Conservation (phyloP, 2,113 vertebrate species). For the Heterocephalus glaber region DNA sequence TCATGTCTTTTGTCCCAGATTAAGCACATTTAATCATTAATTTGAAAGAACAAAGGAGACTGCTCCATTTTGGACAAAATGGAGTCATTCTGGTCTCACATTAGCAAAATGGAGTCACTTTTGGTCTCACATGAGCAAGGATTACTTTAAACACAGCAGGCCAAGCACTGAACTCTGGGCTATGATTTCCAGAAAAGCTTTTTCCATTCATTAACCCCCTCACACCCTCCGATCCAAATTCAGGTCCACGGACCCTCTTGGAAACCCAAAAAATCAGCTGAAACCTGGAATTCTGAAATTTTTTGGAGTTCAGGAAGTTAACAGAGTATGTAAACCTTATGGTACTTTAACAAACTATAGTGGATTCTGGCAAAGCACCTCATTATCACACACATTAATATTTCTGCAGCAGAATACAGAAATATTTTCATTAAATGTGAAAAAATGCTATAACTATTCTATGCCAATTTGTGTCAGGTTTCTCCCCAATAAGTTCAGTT, state of each 20-base stretch:
- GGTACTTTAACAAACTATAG: neutral
- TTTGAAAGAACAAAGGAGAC: too few species aligned
- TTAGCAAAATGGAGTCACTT: too few species aligned
- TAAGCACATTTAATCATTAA: too few species aligned
- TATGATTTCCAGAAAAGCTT: neutral
- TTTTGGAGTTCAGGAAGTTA: neutral
- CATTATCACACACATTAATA: neutral
- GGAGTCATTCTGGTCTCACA: too few species aligned
- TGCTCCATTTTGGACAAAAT: too few species aligned
- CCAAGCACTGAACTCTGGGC: neutral
- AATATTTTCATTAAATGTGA: neutral
- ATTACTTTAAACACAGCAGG: neutral
- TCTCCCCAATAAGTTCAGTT: neutral
- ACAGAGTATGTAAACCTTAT: neutral
- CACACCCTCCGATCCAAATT: neutral
- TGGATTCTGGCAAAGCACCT: neutral
- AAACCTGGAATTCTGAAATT: slow-evolving; percentile 16
- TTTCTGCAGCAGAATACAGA: neutral
- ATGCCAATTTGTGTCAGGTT: neutral
- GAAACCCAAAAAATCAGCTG: neutral
- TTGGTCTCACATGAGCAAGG: neutral
- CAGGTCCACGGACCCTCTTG: neutral
- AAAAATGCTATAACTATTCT: neutral
- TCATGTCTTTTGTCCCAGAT: too few species aligned
- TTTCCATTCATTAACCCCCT: neutral